Conservation (phyloP, 2,113 vertebrate species). For the Semicossyphus pulcher region DNA sequence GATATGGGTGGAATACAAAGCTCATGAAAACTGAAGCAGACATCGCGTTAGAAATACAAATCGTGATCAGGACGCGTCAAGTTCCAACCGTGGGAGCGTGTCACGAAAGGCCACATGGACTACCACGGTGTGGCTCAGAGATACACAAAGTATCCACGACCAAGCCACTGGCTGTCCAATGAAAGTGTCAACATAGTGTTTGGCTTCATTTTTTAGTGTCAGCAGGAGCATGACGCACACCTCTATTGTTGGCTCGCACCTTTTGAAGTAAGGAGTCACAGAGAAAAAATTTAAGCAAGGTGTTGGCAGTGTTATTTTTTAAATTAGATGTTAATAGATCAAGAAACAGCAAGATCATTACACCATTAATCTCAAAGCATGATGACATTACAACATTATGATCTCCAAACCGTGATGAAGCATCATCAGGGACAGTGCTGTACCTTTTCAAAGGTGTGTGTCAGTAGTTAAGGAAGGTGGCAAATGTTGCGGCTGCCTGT, state of each 20-base stretch:
- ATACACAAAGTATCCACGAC: slow-evolving; percentile 72
- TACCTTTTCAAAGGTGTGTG: slow-evolving; percentile 55
- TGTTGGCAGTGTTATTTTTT: not conserved
- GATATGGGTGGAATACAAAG: too few species aligned
- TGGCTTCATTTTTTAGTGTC: slow-evolving; percentile 55
- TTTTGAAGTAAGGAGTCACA: not conserved
- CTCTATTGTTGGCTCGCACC: slow-evolving; percentile 69
- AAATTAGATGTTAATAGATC: slow-evolving; percentile 1
- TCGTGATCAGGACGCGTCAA: too few species aligned
- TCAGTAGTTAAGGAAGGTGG: slow-evolving; percentile 48
- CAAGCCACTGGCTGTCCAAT: slow-evolving; percentile 54
- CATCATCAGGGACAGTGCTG: not conserved
- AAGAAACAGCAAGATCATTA: not conserved
- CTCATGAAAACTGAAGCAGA: too few species aligned
- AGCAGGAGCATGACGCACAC: slow-evolving; percentile 71
- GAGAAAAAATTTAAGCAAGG: not conserved
- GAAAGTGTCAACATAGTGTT: slow-evolving; percentile 58
- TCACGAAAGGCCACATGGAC: slow-evolving; percentile 71
- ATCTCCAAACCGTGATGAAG: not conserved
- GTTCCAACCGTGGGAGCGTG: too few species aligned
- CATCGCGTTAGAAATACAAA: too few species aligned
- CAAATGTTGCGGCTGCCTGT: slow-evolving; percentile 53
- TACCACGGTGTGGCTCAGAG: slow-evolving; percentile 67
- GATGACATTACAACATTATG: slow-evolving; percentile 1
- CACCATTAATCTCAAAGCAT: not conserved